A percentile compares a stretch with the other conserved stretches of the same genome.
Conservation (phyloP, 2,113 vertebrate species). For the Tichodroma muraria region DNA sequence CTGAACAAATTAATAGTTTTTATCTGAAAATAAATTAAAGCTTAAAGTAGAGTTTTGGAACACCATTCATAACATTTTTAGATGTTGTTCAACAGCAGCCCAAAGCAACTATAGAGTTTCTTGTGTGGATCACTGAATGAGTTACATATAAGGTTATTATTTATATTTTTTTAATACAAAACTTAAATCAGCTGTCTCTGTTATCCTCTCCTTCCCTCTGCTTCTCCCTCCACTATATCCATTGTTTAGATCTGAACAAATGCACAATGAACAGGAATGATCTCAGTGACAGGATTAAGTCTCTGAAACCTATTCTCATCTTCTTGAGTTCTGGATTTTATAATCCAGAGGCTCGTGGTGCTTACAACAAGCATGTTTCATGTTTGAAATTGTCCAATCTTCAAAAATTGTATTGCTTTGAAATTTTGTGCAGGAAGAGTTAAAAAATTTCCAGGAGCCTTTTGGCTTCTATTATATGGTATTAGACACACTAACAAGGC, state of each 20-base stretch:
- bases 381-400: background rate
- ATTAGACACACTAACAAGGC: background rate
- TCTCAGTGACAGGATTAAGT: background rate
- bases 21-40: background rate
- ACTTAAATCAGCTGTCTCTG: background rate
- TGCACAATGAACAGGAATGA: background rate
- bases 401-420: background rate
- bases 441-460: background rate
- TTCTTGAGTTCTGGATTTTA: background rate
- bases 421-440: background rate
- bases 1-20: background rate
- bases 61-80: background rate
- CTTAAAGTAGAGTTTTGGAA: background rate
- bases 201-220: background rate
- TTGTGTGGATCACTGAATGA: background rate
- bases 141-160: background rate
- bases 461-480: background rate
- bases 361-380: background rate
- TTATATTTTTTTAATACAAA: background rate
- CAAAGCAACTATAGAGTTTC: background rate
- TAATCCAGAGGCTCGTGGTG: background rate
- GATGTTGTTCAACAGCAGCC: background rate
- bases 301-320: background rate
- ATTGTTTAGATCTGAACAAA: background rate
- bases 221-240: background rate